Conservation (phyloP, 1,140 invertebrate genomes). For the Procambarus virginalis region DNA sequence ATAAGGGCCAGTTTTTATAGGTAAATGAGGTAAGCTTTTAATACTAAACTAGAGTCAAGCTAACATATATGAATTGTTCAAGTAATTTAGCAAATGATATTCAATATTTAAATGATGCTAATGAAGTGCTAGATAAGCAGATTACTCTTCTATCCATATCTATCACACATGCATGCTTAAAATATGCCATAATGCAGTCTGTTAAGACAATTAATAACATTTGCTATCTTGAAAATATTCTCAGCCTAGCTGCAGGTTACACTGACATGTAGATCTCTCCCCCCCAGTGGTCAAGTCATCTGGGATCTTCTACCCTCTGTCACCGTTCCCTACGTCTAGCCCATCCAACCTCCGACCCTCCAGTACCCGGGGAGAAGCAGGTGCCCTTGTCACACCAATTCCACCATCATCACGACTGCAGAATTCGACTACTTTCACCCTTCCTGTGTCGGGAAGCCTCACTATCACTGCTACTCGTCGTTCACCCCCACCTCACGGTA, state of each 20-base stretch:
- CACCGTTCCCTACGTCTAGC: slow-evolving; percentile 78
- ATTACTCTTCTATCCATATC: too few species aligned
- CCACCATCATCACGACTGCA: slow-evolving; percentile 64
- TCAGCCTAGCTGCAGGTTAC: slow-evolving; percentile 60
- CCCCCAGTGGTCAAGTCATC: slow-evolving; percentile 89
- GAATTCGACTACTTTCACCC: slow-evolving; percentile 60
- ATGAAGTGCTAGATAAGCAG: too few species aligned
- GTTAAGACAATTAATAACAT: background rate
- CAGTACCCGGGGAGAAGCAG: slow-evolving; percentile 59
- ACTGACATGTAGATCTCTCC: slow-evolving; percentile 68
- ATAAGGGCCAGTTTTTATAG: too few species aligned
- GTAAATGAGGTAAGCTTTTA: too few species aligned
- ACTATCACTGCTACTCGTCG: slow-evolving; percentile 67
- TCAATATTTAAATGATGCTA: too few species aligned
- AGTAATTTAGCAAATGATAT: too few species aligned
- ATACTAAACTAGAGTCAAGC: too few species aligned
- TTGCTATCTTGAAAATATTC: background rate
- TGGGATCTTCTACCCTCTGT: slow-evolving; percentile 93
- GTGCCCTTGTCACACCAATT: slow-evolving; percentile 69
- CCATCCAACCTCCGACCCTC: slow-evolving; percentile 47
- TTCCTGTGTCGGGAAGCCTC: slow-evolving; percentile 68
- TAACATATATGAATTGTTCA: too few species aligned
- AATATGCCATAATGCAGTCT: too few species aligned
- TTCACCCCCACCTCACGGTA: slow-evolving; percentile 50
- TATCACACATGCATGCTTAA: too few species aligned